These are phyloP conservation scores for Conchocele bisecta DNA, from an alignment of 2,888 invertebrate species.

Conservation along the genomic window DNA sequence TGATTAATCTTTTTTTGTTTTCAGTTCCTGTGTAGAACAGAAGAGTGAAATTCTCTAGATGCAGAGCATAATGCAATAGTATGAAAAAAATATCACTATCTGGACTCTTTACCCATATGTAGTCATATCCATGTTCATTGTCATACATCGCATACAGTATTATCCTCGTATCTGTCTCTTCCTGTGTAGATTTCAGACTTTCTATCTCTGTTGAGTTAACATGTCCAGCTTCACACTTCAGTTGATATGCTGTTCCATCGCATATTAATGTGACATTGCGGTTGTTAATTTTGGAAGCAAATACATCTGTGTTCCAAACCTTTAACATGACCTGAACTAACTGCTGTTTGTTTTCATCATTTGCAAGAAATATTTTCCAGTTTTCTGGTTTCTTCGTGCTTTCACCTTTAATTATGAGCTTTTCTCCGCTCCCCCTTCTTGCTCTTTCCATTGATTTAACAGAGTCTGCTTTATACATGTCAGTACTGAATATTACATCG, in stretches of 20 bases:
- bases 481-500: conserved; percentile 19
- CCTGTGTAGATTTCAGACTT: conserved; percentile 30
- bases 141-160: conserved; percentile 35
- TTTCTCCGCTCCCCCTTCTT: conserved; percentile 10
- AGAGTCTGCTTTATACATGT: conserved; percentile 5
- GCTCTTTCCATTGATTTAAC: conserved; percentile 10
- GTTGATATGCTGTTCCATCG: conserved; percentile 20
- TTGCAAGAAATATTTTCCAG: conserved; percentile 24
- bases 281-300: conserved; percentile 11
- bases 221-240: conserved; percentile 22
- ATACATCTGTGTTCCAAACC: conserved; percentile 25
- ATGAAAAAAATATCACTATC: conserved; percentile 43
- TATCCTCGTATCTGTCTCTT: conserved; percentile 32
- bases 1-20: conserved; percentile 29
- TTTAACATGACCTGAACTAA: background rate
- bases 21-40: conserved; percentile 36
- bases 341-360: conserved; percentile 30
- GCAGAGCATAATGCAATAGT: conserved; percentile 27
- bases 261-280: conserved; percentile 20
- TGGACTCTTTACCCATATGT: conserved; percentile 29
- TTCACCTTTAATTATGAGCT: conserved; percentile 2
- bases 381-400: conserved; percentile 21
- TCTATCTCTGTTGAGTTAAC: conserved; percentile 10
- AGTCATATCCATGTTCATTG: conserved; percentile 27
- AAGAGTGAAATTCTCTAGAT: conserved; percentile 11